Evolutionary conservation across 2,888 invertebrate genomes (phyloP).

Genomic region (Leptopilina drosophilae): DNA sequence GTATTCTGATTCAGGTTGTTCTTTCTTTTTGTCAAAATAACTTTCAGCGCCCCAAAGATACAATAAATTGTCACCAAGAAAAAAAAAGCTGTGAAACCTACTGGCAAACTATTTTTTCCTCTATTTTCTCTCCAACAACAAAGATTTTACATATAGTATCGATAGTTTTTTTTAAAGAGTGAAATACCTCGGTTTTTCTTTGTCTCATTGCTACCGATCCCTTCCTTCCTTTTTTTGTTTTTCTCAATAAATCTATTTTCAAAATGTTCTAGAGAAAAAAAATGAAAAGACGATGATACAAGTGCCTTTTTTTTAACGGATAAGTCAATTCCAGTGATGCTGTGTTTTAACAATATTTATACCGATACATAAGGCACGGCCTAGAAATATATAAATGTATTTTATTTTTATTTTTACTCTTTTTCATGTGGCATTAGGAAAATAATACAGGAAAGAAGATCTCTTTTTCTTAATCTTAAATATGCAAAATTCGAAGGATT

Average conservation of each 20-base stretch:
- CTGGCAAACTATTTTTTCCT: slow-evolving; percentile 2
- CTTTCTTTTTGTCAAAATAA: slow-evolving; percentile 2
- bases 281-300: background rate
- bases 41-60: slow-evolving; percentile 26
- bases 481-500: background rate
- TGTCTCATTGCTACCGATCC: slow-evolving; percentile 27
- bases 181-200: slow-evolving; percentile 10
- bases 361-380: slow-evolving; percentile 41
- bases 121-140: background rate
- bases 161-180: background rate
- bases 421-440: slow-evolving; percentile 17
- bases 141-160: slow-evolving; percentile 27
- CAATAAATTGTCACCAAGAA: background rate
- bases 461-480: background rate
- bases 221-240: slow-evolving; percentile 22
- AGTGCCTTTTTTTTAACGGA: slow-evolving; percentile 21
- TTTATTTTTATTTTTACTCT: background rate
- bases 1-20: no score
- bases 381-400: slow-evolving; percentile 29
- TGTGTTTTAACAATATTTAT: slow-evolving; percentile 14
- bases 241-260: background rate
- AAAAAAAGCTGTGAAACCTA: slow-evolving; percentile 31
- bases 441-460: slow-evolving; percentile 41
- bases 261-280: slow-evolving; percentile 2
- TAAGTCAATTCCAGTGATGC: slow-evolving; percentile 34